These are phyloP conservation scores for Hirundo rustica DNA, from an alignment of 2,797 vertebrate species.

Conservation along the genomic window DNA sequence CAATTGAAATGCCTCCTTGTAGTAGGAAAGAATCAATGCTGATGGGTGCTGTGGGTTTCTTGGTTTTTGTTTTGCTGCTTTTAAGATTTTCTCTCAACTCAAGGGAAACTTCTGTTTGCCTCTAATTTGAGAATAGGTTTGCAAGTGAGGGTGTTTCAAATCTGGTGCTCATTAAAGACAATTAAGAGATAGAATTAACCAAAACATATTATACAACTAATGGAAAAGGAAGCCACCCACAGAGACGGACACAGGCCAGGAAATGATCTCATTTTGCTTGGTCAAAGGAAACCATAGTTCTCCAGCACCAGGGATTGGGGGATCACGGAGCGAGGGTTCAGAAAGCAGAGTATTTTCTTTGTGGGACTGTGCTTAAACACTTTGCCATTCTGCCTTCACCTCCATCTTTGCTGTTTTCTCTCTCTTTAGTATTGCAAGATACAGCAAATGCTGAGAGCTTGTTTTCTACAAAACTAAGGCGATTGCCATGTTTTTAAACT, in stretches of 20 bases:
- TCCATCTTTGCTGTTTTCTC: slow-evolving; percentile 20
- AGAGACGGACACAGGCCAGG: slow-evolving; percentile 79
- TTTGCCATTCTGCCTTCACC: slow-evolving; percentile 28
- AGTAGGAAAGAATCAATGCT: not conserved
- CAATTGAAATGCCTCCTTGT: not conserved
- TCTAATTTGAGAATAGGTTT: slow-evolving; percentile 62
- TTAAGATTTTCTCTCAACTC: slow-evolving; percentile 48
- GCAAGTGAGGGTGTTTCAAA: slow-evolving; percentile 68
- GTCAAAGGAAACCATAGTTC: slow-evolving; percentile 63
- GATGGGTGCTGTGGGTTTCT: not conserved
- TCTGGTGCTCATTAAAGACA: slow-evolving; percentile 88
- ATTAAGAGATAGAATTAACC: slow-evolving; percentile 88
- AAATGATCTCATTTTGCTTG: slow-evolving; percentile 74
- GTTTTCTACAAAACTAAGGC: slow-evolving; percentile 40
- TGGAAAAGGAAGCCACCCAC: slow-evolving; percentile 86
- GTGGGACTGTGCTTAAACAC: not conserved
- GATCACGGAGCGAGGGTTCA: not conserved
- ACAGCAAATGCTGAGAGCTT: slow-evolving; percentile 27
- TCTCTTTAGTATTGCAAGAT: not conserved
- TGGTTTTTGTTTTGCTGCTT: slow-evolving; percentile 8
- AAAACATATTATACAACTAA: slow-evolving; percentile 87
- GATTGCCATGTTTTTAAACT: slow-evolving; percentile 65
- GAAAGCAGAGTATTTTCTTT: not conserved
- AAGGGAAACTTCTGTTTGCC: slow-evolving; percentile 48
- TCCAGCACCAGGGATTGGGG: slow-evolving; percentile 11